Evolutionary conservation across 2,113 vertebrate species (phyloP).

Genomic region (Chaetura pelagica): DNA sequence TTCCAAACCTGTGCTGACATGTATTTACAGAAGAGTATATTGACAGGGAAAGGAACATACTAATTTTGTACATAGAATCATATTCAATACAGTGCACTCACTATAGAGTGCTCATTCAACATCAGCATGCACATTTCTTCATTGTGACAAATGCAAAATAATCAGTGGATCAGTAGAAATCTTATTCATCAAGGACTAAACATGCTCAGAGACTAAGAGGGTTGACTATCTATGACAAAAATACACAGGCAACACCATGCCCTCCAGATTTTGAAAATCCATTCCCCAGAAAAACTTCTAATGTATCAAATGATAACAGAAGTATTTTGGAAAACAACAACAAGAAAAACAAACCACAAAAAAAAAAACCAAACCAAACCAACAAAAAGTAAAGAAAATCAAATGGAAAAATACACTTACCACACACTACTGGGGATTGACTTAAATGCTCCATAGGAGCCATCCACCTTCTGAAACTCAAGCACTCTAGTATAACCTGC

Average conservation of each 20-base stretch:
- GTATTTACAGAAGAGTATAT: not conserved
- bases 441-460: constrained; percentile 74
- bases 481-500: constrained; percentile 75
- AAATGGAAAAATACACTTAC: constrained; percentile 35
- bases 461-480: constrained; percentile 52
- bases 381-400: not conserved
- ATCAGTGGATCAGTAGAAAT: not conserved
- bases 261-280: not conserved
- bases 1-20: not conserved
- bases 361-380: too few relatives aligned
- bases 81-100: not conserved
- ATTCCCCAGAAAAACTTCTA: rapidly evolving
- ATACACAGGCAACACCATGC: not conserved
- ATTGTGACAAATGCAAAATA: not conserved
- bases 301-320: not conserved
- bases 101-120: not conserved
- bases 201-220: not conserved
- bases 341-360: too few relatives aligned
- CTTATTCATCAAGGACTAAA: not conserved
- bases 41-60: not conserved
- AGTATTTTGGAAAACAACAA: not conserved
- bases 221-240: not conserved
- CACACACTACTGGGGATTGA: constrained; percentile 65
- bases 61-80: not conserved
- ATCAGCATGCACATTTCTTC: not conserved